A percentile compares a stretch with the other conserved stretches of the same genome.
Evolutionary conservation across 2,113 vertebrate genomes (phyloP).

Genomic region (Piaya cayana): DNA sequence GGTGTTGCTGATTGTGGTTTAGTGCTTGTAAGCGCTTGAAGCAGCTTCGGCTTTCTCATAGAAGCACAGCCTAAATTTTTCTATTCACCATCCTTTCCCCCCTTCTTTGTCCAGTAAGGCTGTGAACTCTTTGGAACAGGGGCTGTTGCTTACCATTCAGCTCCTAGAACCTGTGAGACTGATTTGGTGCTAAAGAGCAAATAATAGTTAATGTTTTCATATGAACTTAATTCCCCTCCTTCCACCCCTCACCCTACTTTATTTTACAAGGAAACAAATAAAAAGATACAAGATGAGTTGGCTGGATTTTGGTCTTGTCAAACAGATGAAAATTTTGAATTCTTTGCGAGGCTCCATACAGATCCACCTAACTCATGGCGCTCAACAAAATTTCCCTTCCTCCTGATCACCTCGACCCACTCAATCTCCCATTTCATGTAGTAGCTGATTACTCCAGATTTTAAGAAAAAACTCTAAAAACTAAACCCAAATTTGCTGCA

Average conservation of each 20-base stretch:
- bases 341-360: background rate
- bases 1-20: background rate
- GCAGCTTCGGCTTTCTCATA: background rate
- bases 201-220: background rate
- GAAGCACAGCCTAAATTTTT: background rate
- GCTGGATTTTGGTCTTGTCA: background rate
- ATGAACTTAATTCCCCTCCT: background rate
- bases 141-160: background rate
- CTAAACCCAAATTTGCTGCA: background rate
- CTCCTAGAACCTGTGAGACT: background rate
- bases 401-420: background rate
- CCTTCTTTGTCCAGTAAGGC: background rate
- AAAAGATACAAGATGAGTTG: background rate
- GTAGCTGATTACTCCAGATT: background rate
- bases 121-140: background rate
- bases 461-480: background rate
- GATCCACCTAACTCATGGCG: background rate
- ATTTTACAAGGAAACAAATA: background rate
- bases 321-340: background rate
- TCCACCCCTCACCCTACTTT: rapidly evolving
- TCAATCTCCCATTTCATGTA: background rate
- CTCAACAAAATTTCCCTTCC: background rate
- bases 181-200: background rate
- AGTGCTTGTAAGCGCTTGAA: background rate
- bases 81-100: background rate